Evolutionary conservation across 2,113 vertebrate genomes (phyloP).

Genomic region (Gymnocephalus cernua): DNA sequence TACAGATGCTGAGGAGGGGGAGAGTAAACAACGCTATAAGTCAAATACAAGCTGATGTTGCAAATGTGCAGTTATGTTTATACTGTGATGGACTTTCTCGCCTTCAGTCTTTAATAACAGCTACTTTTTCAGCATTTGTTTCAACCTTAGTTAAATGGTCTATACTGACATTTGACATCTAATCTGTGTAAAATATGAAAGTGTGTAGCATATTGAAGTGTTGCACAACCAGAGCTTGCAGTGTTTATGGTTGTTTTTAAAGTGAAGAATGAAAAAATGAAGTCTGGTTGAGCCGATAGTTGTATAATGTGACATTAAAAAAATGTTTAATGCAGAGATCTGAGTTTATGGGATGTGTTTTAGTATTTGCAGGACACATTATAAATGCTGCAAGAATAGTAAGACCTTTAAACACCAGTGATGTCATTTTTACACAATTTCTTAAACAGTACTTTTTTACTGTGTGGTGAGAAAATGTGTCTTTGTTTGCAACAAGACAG

Average conservation of each 20-base stretch:
- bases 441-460: background rate
- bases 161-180: background rate
- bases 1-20: conserved; percentile 71
- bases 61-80: background rate
- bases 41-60: background rate
- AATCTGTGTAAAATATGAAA: conserved; percentile 5
- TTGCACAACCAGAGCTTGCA: background rate
- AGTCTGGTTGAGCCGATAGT: background rate
- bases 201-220: background rate
- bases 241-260: conserved; percentile 1
- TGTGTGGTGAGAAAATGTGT: background rate
- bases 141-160: conserved; percentile 21
- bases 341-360: background rate
- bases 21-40: background rate
- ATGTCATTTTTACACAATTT: background rate
- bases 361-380: background rate
- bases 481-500: background rate
- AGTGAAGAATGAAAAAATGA: conserved; percentile 13
- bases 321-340: background rate
- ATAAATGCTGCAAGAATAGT: background rate
- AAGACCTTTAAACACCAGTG: background rate
- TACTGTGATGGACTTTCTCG: conserved; percentile 10
- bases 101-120: background rate
- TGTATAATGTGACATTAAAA: background rate
- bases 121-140: background rate